phyloP scores from a whole-genome alignment of 2,888 invertebrate species.

The Drosophila meridiana region DNA sequence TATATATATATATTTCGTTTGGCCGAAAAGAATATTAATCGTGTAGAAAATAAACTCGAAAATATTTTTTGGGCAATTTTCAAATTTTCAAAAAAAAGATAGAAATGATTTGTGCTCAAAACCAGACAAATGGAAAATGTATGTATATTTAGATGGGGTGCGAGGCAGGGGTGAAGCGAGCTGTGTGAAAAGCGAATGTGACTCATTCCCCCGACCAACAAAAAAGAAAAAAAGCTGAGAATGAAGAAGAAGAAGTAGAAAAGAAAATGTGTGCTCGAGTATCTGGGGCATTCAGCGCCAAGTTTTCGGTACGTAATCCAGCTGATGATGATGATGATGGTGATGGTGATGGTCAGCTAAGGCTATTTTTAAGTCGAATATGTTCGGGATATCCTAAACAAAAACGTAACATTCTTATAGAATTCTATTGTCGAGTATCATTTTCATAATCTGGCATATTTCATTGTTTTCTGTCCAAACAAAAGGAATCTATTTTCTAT shows the following conservation, averaged over 20 bases:
- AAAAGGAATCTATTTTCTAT: not conserved
- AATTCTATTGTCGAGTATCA: not conserved
- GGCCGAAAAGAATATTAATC: conserved; percentile 8
- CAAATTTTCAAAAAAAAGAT: conserved; percentile 28
- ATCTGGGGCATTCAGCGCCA: conserved; percentile 49
- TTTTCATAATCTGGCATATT: conserved; percentile 11
- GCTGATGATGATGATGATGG: conserved; percentile 21
- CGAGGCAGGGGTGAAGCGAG: not conserved
- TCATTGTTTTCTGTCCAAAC: not conserved
- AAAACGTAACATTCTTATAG: conserved; percentile 2
- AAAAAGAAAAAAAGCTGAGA: not conserved
- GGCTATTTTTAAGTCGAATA: conserved; percentile 44
- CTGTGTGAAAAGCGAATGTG: conserved; percentile 23
- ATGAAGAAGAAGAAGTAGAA: not conserved
- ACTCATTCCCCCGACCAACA: conserved; percentile 37
- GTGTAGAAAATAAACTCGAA: conserved; percentile 13
- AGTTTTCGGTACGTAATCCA: conserved; percentile 57
- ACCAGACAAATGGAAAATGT: conserved; percentile 48
- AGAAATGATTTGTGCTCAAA: conserved; percentile 20
- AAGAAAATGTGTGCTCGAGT: conserved; percentile 41
- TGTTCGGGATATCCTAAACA: conserved; percentile 34
- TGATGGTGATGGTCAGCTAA: conserved; percentile 12
- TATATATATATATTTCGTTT: conserved; percentile 11
- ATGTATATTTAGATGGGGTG: conserved; percentile 2
- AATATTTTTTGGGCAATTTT: conserved; percentile 25